These are phyloP conservation scores for Heptranchias perlo DNA, from an alignment of 2,113 vertebrate species.

Conservation along the genomic window DNA sequence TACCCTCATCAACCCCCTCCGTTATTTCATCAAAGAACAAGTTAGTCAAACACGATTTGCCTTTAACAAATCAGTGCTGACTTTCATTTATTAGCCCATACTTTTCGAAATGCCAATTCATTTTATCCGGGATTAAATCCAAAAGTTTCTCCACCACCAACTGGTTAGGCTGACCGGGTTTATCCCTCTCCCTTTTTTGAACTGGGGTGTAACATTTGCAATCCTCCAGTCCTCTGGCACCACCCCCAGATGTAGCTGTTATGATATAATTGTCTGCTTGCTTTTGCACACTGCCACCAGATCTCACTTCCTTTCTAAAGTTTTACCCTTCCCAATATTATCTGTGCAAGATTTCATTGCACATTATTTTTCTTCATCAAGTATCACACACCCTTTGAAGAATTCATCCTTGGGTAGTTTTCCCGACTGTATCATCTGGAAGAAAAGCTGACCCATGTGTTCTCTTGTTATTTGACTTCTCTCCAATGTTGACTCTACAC, in stretches of 20 bases:
- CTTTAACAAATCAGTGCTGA: no score
- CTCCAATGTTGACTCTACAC: conserved; percentile 90
- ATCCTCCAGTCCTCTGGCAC: no score
- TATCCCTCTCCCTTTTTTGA: no score
- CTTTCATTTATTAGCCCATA: no score
- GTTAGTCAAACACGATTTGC: no score
- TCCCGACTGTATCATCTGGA: conserved; percentile 76
- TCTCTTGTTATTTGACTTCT: conserved; percentile 90
- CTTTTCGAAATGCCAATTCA: no score
- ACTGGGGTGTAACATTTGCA: no score
- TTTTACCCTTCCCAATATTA: neutral
- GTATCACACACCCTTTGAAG: conserved; percentile 77
- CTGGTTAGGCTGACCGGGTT: no score
- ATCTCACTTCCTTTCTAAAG: neutral
- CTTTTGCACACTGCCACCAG: neutral
- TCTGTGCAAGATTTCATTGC: neutral
- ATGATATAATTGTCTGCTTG: neutral
- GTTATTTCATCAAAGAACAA: no score
- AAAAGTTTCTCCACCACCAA: no score
- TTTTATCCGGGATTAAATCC: no score
- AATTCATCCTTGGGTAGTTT: conserved; percentile 78
- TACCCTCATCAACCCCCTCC: no score
- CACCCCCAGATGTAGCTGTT: neutral
- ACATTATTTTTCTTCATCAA: neutral
- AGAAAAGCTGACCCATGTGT: conserved; percentile 86